Evolutionary conservation across 2,113 vertebrate genomes (phyloP).

Genomic region (Ursus arctos): DNA sequence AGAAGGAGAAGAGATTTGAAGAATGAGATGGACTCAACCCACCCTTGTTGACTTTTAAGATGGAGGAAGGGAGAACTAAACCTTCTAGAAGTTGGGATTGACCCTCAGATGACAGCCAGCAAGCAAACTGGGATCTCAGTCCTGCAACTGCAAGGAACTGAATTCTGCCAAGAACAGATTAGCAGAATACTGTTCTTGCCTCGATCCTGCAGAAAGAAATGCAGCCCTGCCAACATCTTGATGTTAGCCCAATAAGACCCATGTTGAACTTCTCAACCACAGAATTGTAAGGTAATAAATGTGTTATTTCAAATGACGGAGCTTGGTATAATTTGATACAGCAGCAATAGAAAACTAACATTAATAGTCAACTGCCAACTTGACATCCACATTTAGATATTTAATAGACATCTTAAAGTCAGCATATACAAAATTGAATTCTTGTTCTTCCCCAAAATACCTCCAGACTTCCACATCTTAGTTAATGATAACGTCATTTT

Average conservation of each 20-base stretch:
- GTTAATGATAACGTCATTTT: neutral
- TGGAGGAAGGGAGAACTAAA: neutral
- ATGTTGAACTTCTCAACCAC: neutral
- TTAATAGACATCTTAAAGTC: conserved; percentile 2
- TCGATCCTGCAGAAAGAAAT: neutral
- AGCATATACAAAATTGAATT: neutral
- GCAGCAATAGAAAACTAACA: neutral
- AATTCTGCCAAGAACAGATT: neutral
- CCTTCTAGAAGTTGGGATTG: neutral
- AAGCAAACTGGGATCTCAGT: neutral
- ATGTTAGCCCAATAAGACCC: neutral
- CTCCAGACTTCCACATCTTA: neutral
- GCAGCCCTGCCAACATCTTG: neutral
- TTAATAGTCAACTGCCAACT: neutral
- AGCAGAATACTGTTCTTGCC: neutral
- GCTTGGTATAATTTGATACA: neutral
- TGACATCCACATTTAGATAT: neutral
- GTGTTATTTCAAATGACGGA: neutral
- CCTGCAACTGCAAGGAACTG: neutral
- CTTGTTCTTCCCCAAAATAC: neutral
- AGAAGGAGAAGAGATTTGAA: neutral
- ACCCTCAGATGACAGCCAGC: neutral
- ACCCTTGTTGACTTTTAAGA: neutral
- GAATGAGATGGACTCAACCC: neutral
- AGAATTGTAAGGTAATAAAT: neutral